Conservation (phyloP, 2,797 vertebrate genomes). For the Phyllotis vaccarum region DNA sequence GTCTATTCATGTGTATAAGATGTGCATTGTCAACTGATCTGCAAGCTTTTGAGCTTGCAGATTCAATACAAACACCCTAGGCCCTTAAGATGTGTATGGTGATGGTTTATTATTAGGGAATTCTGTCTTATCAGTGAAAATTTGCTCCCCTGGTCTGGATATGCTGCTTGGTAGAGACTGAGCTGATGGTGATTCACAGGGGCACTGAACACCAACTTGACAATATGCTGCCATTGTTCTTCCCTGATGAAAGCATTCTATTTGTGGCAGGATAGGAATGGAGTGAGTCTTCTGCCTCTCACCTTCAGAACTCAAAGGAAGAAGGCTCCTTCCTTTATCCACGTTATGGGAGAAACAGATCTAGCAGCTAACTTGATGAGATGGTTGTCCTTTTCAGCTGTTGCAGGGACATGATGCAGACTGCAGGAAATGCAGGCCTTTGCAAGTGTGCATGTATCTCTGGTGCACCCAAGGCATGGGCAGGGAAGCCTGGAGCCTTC, state of each 20-base stretch:
- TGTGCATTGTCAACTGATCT: not conserved
- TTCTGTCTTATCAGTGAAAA: not conserved
- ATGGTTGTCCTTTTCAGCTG: constrained; percentile 59
- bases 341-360: not conserved
- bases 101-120: not conserved
- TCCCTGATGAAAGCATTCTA: not conserved
- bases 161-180: not conserved
- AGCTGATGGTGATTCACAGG: no score
- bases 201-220: not conserved
- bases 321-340: not conserved
- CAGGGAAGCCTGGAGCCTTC: not conserved
- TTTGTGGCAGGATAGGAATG: not conserved
- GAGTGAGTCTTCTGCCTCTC: not conserved
- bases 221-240: not conserved
- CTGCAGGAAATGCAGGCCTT: constrained; percentile 65
- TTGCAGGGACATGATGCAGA: not conserved
- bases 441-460: constrained; percentile 58
- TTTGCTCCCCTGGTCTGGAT: not conserved
- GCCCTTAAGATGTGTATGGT: no score
- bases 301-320: not conserved
- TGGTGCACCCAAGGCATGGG: not conserved
- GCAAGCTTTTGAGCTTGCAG: not conserved
- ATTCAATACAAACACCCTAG: not conserved
- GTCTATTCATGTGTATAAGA: rapidly evolving
- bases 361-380: constrained; percentile 38